Percentiles rank a stretch among this genome's conserved stretches.
phyloP scores from a whole-genome alignment of 2,113 vertebrate species.

The Trogon surrucura region DNA sequence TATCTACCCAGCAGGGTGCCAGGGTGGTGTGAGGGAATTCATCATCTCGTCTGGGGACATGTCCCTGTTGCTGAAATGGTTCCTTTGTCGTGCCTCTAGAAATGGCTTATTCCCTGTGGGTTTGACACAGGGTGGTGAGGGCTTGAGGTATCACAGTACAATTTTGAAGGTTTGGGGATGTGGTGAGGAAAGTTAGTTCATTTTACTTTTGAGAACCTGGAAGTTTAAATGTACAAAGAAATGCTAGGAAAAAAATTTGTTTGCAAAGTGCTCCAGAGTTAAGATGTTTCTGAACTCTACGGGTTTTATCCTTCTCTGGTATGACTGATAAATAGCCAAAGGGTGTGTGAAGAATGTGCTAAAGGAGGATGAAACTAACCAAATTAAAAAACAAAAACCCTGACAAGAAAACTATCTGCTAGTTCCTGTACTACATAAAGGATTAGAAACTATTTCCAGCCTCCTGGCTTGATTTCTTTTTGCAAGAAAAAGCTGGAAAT shows the following conservation, averaged over 20 bases:
- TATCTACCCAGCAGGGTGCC: not conserved
- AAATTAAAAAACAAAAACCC: not conserved
- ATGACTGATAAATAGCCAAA: not conserved
- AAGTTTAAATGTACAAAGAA: not conserved
- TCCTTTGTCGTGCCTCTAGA: not conserved
- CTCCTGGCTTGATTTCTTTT: not conserved
- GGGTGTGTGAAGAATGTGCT: not conserved
- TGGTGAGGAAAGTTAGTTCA: not conserved
- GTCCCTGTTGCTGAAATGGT: not conserved
- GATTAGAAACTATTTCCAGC: not conserved
- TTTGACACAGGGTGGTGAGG: not conserved
- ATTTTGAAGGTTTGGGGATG: not conserved
- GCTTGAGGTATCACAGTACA: not conserved
- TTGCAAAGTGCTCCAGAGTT: not conserved
- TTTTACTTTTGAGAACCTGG: not conserved
- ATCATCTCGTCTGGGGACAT: accelerated
- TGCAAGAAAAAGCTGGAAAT: not conserved
- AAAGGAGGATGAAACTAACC: not conserved
- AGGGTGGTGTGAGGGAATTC: not conserved
- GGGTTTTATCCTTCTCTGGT: not conserved
- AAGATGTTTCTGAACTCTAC: not conserved
- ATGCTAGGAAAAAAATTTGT: not conserved
- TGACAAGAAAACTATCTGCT: not conserved
- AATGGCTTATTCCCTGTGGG: not conserved
- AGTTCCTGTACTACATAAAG: not conserved